A percentile compares a stretch with the other conserved stretches of the same genome.
These are phyloP conservation scores for Eupleurogrammus muticus DNA, from an alignment of 2,797 vertebrate species.

Conservation along the genomic window DNA sequence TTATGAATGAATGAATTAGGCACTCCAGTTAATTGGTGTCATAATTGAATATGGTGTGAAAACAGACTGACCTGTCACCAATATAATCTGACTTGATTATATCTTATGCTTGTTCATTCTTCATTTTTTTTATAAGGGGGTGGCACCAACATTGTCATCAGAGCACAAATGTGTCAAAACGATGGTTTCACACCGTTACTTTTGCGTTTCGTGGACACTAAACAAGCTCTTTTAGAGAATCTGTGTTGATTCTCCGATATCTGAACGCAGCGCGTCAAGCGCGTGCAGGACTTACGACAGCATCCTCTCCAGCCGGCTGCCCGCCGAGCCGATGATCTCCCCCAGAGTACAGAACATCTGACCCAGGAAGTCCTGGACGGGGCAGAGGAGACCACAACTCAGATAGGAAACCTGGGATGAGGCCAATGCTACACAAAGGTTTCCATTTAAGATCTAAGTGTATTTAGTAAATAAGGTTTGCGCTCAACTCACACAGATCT, in stretches of 20 bases:
- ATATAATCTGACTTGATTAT: too few species aligned
- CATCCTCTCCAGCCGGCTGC: slow-evolving; percentile 87
- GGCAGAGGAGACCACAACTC: slow-evolving; percentile 17
- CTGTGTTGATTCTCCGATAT: not conserved
- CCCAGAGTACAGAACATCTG: slow-evolving; percentile 92
- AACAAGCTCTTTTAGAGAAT: not conserved
- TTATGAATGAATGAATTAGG: too few species aligned
- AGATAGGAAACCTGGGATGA: not conserved
- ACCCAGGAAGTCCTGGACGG: slow-evolving; percentile 90
- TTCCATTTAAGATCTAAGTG: not conserved
- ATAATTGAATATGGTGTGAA: too few species aligned
- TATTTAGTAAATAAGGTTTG: too few species aligned
- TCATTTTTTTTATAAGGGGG: too few species aligned
- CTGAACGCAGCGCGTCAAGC: not conserved
- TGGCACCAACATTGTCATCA: not conserved
- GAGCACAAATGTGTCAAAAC: not conserved
- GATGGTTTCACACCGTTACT: not conserved
- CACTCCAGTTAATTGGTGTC: too few species aligned
- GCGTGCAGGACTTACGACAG: slow-evolving; percentile 86
- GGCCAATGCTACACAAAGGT: not conserved
- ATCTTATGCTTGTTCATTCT: too few species aligned
- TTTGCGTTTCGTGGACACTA: not conserved
- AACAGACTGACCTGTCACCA: too few species aligned
- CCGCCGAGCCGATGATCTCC: slow-evolving; percentile 90
- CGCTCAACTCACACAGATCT: too few species aligned